Evolutionary conservation across 2,797 vertebrate species (phyloP).

Genomic region (Falco concolor): DNA sequence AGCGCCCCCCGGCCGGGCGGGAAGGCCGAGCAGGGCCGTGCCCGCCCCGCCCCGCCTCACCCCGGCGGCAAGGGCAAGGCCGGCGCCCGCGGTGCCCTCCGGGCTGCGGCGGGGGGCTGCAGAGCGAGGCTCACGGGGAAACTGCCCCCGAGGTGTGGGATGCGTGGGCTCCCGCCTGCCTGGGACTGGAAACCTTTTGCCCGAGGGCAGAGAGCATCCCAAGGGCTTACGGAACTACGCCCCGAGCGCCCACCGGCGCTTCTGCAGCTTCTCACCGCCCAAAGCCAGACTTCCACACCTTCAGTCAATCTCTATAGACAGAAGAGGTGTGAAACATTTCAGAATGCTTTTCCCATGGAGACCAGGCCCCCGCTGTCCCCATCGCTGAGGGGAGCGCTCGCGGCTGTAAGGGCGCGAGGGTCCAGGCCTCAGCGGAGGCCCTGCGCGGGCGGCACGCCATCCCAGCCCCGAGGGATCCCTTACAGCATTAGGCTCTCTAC

Average conservation of each 20-base stretch:
- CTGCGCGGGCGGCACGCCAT: fast-evolving
- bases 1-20: too few species aligned
- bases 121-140: too few species aligned
- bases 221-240: neutral
- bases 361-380: neutral
- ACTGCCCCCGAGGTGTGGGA: too few species aligned
- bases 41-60: too few species aligned
- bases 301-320: fast-evolving
- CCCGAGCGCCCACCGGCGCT: fast-evolving
- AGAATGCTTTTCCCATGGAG: neutral
- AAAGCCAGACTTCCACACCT: neutral
- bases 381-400: fast-evolving
- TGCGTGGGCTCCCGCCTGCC: too few species aligned
- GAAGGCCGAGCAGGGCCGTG: too few species aligned
- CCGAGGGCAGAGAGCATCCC: neutral
- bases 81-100: too few species aligned
- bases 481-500: neutral
- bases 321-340: neutral
- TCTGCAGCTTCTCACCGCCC: neutral
- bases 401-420: fast-evolving
- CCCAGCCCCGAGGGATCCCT: neutral
- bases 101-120: too few species aligned
- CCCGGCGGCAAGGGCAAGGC: too few species aligned
- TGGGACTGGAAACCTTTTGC: too few species aligned
- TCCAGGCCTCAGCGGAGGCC: neutral